These are phyloP conservation scores for Gallinago stenura DNA, from an alignment of 2,797 vertebrate species.

Conservation along the genomic window DNA sequence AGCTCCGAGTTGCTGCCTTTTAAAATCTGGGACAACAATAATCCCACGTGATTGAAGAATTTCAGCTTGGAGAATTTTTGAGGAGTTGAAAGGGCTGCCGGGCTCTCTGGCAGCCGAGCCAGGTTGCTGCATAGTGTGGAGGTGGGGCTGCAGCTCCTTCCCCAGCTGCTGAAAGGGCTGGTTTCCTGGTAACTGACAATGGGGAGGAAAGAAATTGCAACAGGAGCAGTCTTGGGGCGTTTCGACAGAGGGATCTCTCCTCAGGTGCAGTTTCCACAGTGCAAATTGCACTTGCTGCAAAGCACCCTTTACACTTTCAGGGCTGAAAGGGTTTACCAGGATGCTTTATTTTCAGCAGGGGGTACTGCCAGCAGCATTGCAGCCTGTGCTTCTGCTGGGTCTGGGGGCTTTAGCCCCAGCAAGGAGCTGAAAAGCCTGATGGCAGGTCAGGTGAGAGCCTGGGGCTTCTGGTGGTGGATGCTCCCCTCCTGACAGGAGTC, in stretches of 20 bases:
- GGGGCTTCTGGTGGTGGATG: fast-evolving
- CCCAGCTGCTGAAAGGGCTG: neutral
- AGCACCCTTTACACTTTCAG: fast-evolving
- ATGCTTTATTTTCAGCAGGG: neutral
- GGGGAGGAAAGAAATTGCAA: neutral
- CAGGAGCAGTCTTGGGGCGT: neutral
- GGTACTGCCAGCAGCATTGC: fast-evolving
- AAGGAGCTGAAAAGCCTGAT: fast-evolving
- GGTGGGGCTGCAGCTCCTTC: neutral
- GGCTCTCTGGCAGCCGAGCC: neutral
- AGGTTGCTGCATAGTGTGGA: neutral
- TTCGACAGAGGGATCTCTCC: neutral
- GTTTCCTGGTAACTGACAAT: neutral
- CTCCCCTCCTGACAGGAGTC: neutral
- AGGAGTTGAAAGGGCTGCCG: neutral
- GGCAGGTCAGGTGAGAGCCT: fast-evolving
- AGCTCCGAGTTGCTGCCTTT: constrained; percentile 5
- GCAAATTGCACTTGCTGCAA: neutral
- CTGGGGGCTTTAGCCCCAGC: fast-evolving
- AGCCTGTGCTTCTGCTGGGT: neutral
- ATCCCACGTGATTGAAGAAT: neutral
- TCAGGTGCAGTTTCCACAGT: neutral
- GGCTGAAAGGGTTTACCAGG: neutral
- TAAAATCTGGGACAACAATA: neutral
- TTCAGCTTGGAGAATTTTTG: constrained; percentile 4